Evolutionary conservation across 1,140 invertebrate genomes (phyloP).

Genomic region (Hylaeus volcanicus): DNA sequence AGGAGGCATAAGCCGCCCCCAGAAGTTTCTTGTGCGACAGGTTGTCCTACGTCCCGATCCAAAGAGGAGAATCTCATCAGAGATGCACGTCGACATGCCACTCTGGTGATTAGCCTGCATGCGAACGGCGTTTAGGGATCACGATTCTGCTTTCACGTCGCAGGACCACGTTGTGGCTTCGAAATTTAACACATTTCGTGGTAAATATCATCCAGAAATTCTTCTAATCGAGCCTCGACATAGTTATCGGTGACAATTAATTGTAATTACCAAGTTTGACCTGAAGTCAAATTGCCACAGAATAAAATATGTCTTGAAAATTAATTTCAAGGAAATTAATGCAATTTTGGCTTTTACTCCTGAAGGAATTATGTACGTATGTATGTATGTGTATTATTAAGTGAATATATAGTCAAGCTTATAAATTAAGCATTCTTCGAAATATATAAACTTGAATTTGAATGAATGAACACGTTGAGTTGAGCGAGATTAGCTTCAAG

Average conservation of each 20-base stretch:
- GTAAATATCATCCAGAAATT: neutral
- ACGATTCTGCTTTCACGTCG: neutral
- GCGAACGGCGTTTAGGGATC: constrained; percentile 26
- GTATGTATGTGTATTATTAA: no score
- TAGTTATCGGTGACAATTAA: no score
- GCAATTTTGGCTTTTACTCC: no score
- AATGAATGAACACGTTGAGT: neutral
- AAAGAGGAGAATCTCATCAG: constrained; percentile 50
- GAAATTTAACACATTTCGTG: constrained; percentile 9
- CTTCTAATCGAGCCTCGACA: neutral
- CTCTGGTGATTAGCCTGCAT: constrained; percentile 47
- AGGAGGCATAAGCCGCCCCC: constrained; percentile 48
- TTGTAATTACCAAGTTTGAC: no score
- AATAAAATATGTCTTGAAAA: no score
- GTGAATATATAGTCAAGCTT: no score
- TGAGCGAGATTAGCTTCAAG: constrained; percentile 13
- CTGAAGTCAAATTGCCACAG: no score
- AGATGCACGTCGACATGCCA: constrained; percentile 46
- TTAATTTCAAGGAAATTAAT: no score
- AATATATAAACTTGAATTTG: no score
- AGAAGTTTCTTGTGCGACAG: constrained; percentile 52
- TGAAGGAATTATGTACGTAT: no score
- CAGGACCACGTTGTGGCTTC: constrained; percentile 4
- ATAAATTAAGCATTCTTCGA: no score
- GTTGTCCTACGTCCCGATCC: constrained; percentile 50